These are phyloP conservation scores for Siphamia tubifer DNA, from an alignment of 2,113 vertebrate genomes.

Conservation along the genomic window DNA sequence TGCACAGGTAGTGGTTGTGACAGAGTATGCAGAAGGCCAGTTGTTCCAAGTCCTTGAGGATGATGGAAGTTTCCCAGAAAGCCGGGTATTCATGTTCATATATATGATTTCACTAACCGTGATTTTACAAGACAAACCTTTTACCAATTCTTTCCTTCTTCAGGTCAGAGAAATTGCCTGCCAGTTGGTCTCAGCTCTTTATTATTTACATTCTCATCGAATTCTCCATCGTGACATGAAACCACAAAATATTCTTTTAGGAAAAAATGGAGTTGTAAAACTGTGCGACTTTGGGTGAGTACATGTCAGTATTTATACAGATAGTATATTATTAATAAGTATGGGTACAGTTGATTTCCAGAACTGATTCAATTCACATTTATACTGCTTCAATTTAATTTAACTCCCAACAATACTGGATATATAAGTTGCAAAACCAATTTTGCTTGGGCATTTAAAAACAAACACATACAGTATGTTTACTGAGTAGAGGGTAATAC, in stretches of 20 bases:
- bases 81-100: conserved; percentile 77
- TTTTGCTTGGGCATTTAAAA: too few species aligned
- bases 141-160: neutral
- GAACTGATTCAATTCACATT: too few species aligned
- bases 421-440: too few species aligned
- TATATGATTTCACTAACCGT: neutral
- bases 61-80: conserved; percentile 89
- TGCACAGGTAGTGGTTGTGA: conserved; percentile 97
- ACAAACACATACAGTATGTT: too few species aligned
- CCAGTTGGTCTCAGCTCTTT: conserved; percentile 95
- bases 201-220: conserved; percentile 95
- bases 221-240: conserved; percentile 98
- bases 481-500: too few species aligned
- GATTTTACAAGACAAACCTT: neutral
- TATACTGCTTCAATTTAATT: too few species aligned
- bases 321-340: too few species aligned
- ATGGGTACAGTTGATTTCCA: too few species aligned
- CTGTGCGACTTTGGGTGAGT: conserved; percentile 96
- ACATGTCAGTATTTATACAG: neutral
- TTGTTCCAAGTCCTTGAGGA: conserved; percentile 96
- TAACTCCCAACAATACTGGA: too few species aligned
- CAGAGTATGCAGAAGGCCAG: conserved; percentile 95
- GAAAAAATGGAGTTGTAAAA: conserved; percentile 90
- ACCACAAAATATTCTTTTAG: conserved; percentile 95
- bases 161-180: conserved; percentile 90